A percentile compares a stretch with the other conserved stretches of the same genome.
Conservation (phyloP, 2,888 invertebrate species). For the Dryocosmus kuriphilus region DNA sequence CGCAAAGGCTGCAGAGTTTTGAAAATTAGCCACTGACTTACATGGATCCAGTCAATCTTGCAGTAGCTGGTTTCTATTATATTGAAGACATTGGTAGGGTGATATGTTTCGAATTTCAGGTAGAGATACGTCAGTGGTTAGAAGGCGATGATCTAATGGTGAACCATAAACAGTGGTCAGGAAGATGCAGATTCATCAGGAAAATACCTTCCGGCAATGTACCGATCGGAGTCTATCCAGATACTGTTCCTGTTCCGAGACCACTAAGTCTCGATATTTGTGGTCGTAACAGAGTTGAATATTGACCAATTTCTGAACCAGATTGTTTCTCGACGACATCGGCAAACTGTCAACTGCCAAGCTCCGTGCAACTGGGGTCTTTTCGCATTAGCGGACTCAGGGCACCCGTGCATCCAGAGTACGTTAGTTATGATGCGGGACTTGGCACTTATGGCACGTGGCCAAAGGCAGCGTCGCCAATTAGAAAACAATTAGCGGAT, state of each 20-base stretch:
- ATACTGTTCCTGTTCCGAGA: slow-evolving; percentile 61
- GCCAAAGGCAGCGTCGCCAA: slow-evolving; percentile 90
- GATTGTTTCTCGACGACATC: slow-evolving; percentile 61
- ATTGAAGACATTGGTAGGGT: slow-evolving; percentile 87
- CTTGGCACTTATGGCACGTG: slow-evolving; percentile 87
- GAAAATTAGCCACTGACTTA: slow-evolving; percentile 83
- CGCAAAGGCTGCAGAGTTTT: slow-evolving; percentile 84
- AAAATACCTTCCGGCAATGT: slow-evolving; percentile 83
- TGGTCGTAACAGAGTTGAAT: slow-evolving; percentile 76
- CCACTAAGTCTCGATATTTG: slow-evolving; percentile 79
- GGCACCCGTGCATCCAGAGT: slow-evolving; percentile 84
- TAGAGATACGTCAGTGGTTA: slow-evolving; percentile 90
- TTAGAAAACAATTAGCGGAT: slow-evolving; percentile 88
- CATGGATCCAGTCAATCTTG: slow-evolving; percentile 82
- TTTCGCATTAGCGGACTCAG: slow-evolving; percentile 74
- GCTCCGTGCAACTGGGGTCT: slow-evolving; percentile 68
- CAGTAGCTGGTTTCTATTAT: slow-evolving; percentile 91
- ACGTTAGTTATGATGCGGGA: slow-evolving; percentile 85
- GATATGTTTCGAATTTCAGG: slow-evolving; percentile 88
- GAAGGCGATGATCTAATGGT: slow-evolving; percentile 88
- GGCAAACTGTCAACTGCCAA: slow-evolving; percentile 60
- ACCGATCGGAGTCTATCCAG: slow-evolving; percentile 76
- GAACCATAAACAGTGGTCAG: slow-evolving; percentile 90
- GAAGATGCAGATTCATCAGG: slow-evolving; percentile 87
- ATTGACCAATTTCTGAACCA: slow-evolving; percentile 72